These are phyloP conservation scores for sheep (Ovis aries) DNA, from an alignment of 2,113 vertebrate species.

Conservation along the genomic window ARS-UI_Ramb_v3.0 NC_056056.1:154729001-154729500, in stretches of 20 bases:
- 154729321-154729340: constrained; percentile 1
- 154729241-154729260: background rate
- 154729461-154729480: background rate
- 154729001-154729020: background rate
- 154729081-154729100: background rate
- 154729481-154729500: background rate
- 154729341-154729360: background rate
- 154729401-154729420: background rate
- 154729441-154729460: background rate
- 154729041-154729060: background rate
- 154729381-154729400: background rate
- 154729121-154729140: background rate
- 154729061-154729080: background rate
- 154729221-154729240: background rate
- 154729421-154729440: background rate
- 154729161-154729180: background rate
- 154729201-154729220: background rate
- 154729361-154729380: constrained; percentile 26
- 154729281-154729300: background rate
- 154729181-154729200: background rate
- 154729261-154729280: background rate
- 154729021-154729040: background rate
- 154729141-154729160: constrained; percentile 1
- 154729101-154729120: background rate
- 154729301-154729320: background rate